phyloP scores from a whole-genome alignment of 2,113 vertebrate species.

The Cinclus mexicanus region DNA sequence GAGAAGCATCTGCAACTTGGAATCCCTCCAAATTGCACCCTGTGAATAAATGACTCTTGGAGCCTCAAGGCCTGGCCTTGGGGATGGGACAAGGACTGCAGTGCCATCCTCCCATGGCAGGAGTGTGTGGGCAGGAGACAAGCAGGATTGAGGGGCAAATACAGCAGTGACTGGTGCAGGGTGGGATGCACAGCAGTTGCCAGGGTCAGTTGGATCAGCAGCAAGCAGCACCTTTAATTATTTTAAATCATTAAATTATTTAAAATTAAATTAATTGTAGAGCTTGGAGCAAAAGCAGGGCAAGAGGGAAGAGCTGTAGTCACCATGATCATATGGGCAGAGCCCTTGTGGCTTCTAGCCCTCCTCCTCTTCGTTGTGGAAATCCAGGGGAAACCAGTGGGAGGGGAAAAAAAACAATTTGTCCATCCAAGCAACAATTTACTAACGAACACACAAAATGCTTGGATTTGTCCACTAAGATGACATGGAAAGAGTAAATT shows the following conservation, averaged over 20 bases:
- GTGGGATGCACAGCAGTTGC: not conserved
- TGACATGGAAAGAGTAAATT: not conserved
- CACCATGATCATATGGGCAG: not conserved
- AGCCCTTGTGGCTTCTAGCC: not conserved
- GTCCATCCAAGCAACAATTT: not conserved
- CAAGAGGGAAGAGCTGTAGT: not conserved
- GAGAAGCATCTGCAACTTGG: conserved; percentile 1
- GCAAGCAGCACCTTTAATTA: not conserved
- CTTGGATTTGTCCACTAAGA: not conserved
- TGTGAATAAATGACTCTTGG: not conserved
- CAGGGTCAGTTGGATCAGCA: not conserved
- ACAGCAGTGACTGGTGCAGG: rapidly evolving
- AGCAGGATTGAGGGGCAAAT: not conserved
- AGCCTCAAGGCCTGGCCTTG: not conserved
- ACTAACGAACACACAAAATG: not conserved
- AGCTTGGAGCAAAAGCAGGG: not conserved
- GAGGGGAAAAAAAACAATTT: not conserved
- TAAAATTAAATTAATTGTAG: not conserved
- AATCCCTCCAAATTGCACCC: not conserved
- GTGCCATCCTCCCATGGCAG: not conserved
- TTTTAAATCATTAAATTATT: not conserved
- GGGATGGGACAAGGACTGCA: not conserved
- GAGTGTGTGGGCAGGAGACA: not conserved
- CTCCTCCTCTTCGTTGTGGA: not conserved
- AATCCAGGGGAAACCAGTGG: not conserved